Conservation (phyloP, 37 sponge, comb jelly and placozoan genomes). For the Dysidea cf. avara region DNA sequence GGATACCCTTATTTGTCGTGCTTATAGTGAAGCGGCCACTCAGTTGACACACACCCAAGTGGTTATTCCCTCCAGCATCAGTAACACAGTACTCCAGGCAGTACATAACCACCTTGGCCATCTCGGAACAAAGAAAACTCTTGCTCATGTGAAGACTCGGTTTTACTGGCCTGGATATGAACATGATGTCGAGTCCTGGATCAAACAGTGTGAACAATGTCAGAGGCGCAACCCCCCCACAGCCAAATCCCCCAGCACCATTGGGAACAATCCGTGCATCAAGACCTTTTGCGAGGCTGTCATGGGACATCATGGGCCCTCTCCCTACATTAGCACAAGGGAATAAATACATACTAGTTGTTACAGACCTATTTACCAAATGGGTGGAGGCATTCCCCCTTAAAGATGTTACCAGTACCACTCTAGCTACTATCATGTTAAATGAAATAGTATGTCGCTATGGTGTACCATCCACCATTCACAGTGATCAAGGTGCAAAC, state of each 20-base stretch:
- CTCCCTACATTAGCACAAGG: no score
- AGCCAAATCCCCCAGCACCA: constrained; percentile 18
- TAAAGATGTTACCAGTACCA: constrained; percentile 13
- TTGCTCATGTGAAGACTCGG: constrained; percentile 9
- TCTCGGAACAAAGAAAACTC: constrained; percentile 9
- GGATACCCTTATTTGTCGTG: no score
- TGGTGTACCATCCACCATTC: constrained; percentile 21
- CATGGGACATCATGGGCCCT: no score
- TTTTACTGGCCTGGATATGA: no score
- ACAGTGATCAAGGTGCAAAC: constrained; percentile 33
- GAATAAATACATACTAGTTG: no score
- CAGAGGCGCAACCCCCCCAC: not conserved
- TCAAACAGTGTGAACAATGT: no score
- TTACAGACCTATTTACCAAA: constrained; percentile 28
- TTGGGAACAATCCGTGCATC: constrained; percentile 11
- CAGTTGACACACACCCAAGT: constrained; percentile 16
- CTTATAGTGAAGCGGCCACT: no score
- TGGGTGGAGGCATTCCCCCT: no score
- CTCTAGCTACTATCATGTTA: constrained; percentile 10
- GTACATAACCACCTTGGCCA: constrained; percentile 6
- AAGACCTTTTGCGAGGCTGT: constrained; percentile 13
- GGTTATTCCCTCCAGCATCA: not conserved
- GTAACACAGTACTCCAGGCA: constrained; percentile 1
- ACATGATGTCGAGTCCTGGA: no score
- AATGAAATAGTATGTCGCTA: constrained; percentile 18